Evolutionary conservation across 2,113 vertebrate genomes (phyloP).

Genomic region (Callocephalon fimbriatum): DNA sequence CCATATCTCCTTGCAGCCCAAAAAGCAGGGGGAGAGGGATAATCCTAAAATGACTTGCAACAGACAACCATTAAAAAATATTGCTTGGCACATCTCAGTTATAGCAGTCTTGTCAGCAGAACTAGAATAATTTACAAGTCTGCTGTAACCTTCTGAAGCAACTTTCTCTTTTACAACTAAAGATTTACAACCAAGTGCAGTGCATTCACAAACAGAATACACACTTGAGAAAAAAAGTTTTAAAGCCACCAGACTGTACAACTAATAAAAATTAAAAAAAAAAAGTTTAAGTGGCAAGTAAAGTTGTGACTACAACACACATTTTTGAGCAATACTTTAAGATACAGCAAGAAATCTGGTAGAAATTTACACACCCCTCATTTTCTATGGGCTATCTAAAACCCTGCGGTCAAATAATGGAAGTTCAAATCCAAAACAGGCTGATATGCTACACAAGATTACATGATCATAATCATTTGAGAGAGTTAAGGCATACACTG

Average conservation of each 20-base stretch:
- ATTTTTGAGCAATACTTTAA: not conserved
- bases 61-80: not conserved
- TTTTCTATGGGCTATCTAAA: not conserved
- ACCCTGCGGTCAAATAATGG: not conserved
- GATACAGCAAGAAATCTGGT: not conserved
- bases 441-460: not conserved
- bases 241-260: not conserved
- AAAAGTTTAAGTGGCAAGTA: no score
- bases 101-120: not conserved
- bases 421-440: not conserved
- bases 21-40: not conserved
- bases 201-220: not conserved
- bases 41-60: not conserved
- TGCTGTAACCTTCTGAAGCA: not conserved
- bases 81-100: not conserved
- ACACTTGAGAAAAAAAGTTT: not conserved
- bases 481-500: not conserved
- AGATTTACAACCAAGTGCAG: not conserved
- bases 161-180: not conserved
- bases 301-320: not conserved
- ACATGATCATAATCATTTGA: not conserved
- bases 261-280: not conserved
- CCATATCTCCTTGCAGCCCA: not conserved
- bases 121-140: not conserved
- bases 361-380: not conserved